Evolutionary conservation across 2,797 vertebrate species (phyloP).

Genomic region (Novumbra hubbsi): DNA sequence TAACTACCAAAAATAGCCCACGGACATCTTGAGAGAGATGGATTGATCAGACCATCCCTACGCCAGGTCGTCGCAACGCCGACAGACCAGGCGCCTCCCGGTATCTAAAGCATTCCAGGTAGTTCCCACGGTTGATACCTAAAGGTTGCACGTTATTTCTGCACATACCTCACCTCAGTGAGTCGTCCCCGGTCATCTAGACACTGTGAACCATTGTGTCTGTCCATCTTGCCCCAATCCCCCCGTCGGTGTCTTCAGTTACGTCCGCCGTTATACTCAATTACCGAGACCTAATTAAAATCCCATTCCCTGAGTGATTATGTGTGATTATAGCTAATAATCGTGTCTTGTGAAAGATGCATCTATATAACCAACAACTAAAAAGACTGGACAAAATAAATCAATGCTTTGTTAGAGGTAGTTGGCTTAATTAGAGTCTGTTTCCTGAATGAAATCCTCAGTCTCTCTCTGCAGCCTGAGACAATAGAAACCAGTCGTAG

Average conservation of each 20-base stretch:
- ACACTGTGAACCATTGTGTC: slow-evolving; percentile 48
- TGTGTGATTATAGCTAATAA: too few species aligned
- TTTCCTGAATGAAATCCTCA: slow-evolving; percentile 69
- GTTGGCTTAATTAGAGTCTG: too few species aligned
- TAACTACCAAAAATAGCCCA: neutral
- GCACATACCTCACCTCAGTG: neutral
- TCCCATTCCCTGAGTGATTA: slow-evolving; percentile 60
- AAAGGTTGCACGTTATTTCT: slow-evolving; percentile 46
- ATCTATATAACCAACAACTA: too few species aligned
- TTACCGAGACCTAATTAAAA: slow-evolving; percentile 71
- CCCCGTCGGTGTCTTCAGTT: slow-evolving; percentile 63
- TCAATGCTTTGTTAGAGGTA: too few species aligned
- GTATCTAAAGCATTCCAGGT: slow-evolving; percentile 17
- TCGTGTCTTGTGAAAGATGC: too few species aligned
- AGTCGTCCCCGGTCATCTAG: slow-evolving; percentile 11
- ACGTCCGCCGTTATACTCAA: slow-evolving; percentile 68
- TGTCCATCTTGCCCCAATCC: slow-evolving; percentile 38
- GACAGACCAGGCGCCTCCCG: neutral
- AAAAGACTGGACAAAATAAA: too few species aligned
- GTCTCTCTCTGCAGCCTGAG: slow-evolving; percentile 42
- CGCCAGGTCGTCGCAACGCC: neutral
- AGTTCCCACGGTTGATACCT: slow-evolving; percentile 13
- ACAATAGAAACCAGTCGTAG: slow-evolving; percentile 65
- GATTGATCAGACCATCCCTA: slow-evolving; percentile 12
- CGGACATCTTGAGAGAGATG: slow-evolving; percentile 8